These are phyloP conservation scores for Trochalopteron elliotii DNA, from an alignment of 2,113 vertebrate genomes.

Conservation along the genomic window DNA sequence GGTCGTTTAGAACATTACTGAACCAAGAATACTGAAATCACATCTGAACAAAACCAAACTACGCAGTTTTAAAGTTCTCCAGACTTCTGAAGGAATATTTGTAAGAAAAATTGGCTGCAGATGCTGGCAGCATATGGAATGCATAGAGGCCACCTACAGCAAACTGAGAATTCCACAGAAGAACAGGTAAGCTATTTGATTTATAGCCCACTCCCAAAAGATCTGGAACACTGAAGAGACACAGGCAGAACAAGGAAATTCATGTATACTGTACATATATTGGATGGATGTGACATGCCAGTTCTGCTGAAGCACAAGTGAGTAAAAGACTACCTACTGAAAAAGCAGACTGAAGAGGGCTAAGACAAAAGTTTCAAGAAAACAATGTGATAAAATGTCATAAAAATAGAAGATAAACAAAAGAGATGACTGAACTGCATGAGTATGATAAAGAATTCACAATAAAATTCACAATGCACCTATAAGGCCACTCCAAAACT, in stretches of 20 bases:
- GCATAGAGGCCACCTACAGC: neutral
- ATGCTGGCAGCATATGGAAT: neutral
- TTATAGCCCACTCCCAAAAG: neutral
- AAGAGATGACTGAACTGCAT: neutral
- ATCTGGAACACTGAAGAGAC: neutral
- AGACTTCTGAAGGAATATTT: neutral
- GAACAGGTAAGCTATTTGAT: neutral
- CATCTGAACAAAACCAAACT: neutral
- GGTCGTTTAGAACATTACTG: neutral
- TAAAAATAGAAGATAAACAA: neutral
- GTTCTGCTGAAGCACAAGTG: neutral
- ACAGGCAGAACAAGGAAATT: neutral
- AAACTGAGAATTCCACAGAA: neutral
- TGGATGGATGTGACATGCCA: neutral
- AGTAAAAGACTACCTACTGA: neutral
- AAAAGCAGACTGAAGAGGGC: neutral
- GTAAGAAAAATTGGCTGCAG: neutral
- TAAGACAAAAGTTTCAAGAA: neutral
- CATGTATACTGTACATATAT: neutral
- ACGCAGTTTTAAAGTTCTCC: neutral
- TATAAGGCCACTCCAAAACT: neutral
- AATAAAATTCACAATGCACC: neutral
- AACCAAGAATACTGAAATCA: neutral
- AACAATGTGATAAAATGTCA: neutral
- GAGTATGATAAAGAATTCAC: neutral